Base-by-base conservation (phyloP, 2,888 invertebrate species). In the Aphrophora alni region DNA sequence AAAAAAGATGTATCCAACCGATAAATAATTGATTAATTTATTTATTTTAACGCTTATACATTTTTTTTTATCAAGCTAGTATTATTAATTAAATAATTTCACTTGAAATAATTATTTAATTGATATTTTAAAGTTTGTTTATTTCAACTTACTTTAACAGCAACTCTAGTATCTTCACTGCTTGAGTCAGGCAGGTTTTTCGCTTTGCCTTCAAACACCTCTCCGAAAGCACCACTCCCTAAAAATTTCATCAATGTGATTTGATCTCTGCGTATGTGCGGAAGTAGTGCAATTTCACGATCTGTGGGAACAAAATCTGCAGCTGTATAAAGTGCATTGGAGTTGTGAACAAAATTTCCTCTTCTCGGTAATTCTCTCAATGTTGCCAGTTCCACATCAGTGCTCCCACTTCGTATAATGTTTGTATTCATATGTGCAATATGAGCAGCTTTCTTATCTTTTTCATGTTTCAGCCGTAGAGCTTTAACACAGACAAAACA, bases 181-280 rank as follows among this genome's bases (percentile, higher is more conserved):
- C 89, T 90, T 7, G 91, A 91, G 77, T 91, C 91, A 0, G 87
- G 86, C 70, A 94, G 89, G 84, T 94, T 92, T 84, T 92, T 91
- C 0, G 97, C 95, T 82, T 94, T 91, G 0, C 98, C 99, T 89
- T 98, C 97, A 87, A 95, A 98, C 0, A 99, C 99, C 89, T 98
- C 98, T 0, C 99, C 99, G 87, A 99, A 99, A 0, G 98, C 98
- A 0, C 99, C 99, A 81, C 96, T 95, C 0, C 98, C 99, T 77
- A 99, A 90, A 87, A 97, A 97, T 87, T 96, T 96, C 17, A 93
- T 94, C 33, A 97, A 89, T 0, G 94, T 95, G 80, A 99, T 95
- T 87, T 97, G 96, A 83, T 95, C 95, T 82, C 95, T 92, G 51
- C 93, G 91, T 81, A 98, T 95, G 88, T 96, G 96, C 0, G 98